phyloP scores from a whole-genome alignment of 2,113 vertebrate species.

The Neopipo cinnamomea region DNA sequence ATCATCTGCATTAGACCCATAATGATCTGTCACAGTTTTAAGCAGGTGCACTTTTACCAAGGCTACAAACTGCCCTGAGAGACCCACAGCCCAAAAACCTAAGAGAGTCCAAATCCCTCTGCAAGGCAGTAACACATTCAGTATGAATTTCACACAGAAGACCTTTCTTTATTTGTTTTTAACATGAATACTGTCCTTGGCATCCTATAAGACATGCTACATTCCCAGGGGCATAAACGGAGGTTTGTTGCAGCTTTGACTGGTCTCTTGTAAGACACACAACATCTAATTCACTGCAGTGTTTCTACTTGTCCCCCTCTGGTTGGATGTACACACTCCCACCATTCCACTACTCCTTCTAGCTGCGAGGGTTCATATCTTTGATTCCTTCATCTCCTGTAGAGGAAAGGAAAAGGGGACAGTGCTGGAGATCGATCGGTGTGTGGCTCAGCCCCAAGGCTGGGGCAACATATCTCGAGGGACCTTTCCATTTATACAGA shows the following conservation, averaged over 20 bases:
- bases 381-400: neutral
- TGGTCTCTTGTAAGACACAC: conserved; percentile 35
- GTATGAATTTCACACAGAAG: conserved; percentile 26
- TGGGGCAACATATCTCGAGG: neutral
- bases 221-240: conserved; percentile 18
- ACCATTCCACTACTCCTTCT: neutral
- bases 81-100: neutral
- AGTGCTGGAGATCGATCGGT: neutral
- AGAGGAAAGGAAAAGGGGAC: neutral
- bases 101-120: neutral
- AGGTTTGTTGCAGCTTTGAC: conserved; percentile 45
- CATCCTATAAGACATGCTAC: neutral
- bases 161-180: conserved; percentile 38
- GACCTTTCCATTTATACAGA: neutral
- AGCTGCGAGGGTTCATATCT: neutral
- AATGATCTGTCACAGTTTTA: neutral
- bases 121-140: neutral
- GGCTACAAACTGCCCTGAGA: neutral
- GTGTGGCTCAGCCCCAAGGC: neutral
- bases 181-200: conserved; percentile 33
- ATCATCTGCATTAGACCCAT: neutral
- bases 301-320: neutral
- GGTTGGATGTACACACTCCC: neutral
- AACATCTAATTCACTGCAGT: conserved; percentile 2
- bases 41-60: neutral